Percentiles rank a stretch among this genome's conserved stretches.
Conservation (phyloP, 1,140 invertebrate genomes). For the Cydia splendana region DNA sequence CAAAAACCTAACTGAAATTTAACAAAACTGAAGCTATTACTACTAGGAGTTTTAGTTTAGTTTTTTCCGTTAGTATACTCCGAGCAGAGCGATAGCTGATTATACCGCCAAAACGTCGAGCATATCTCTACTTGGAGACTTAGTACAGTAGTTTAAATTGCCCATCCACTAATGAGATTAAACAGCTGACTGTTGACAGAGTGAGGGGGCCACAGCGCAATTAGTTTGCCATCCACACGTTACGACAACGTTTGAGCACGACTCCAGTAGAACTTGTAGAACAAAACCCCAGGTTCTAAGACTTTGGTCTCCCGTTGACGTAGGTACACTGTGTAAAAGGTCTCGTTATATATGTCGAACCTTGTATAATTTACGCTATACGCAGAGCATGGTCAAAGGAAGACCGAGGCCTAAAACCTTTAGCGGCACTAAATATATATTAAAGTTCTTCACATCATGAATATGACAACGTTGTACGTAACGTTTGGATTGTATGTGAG, state of each 20-base stretch:
- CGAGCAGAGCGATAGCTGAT: background rate
- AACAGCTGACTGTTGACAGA: slow-evolving; percentile 49
- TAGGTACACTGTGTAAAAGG: background rate
- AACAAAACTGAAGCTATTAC: too few relatives aligned
- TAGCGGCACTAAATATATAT: background rate
- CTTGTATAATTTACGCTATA: background rate
- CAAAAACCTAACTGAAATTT: too few relatives aligned
- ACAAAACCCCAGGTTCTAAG: background rate
- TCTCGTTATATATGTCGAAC: background rate
- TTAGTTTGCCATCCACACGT: slow-evolving; percentile 37
- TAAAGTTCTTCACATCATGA: background rate
- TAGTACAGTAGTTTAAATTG: slow-evolving; percentile 19
- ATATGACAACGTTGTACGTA: slow-evolving; percentile 20
- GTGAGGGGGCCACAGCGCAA: slow-evolving; percentile 48
- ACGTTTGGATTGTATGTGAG: slow-evolving; percentile 36
- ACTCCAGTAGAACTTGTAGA: slow-evolving; percentile 12
- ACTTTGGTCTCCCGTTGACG: slow-evolving; percentile 3
- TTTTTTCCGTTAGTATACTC: too few relatives aligned
- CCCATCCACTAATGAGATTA: slow-evolving; percentile 35
- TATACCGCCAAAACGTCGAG: background rate
- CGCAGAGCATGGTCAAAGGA: background rate
- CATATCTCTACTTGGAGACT: background rate
- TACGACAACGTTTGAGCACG: slow-evolving; percentile 23
- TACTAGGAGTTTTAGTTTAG: too few relatives aligned
- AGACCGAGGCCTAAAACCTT: background rate